These are phyloP conservation scores for Phoenicopterus ruber DNA, from an alignment of 2,113 vertebrate species.

Conservation along the genomic window DNA sequence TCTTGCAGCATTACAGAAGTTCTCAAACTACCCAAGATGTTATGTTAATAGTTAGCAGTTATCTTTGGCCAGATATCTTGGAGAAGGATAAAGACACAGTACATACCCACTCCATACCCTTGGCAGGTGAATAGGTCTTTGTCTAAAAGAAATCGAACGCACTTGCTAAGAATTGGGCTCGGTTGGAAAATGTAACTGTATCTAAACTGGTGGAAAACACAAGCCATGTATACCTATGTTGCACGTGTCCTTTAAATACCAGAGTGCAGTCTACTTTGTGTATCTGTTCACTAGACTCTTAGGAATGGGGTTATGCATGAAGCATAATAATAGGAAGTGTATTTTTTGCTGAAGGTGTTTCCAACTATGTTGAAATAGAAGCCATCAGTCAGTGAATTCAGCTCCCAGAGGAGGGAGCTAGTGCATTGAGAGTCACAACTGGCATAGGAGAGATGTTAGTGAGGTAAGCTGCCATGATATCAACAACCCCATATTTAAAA, in stretches of 20 bases:
- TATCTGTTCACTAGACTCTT: background rate
- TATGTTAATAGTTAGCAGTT: constrained; percentile 16
- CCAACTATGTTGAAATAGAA: background rate
- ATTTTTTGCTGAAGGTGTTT: background rate
- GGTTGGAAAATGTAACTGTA: background rate
- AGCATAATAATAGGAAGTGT: background rate
- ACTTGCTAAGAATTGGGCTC: background rate
- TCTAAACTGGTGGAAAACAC: background rate
- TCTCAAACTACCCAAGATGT: background rate
- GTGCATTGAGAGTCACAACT: background rate
- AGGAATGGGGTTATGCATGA: background rate
- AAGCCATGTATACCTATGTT: rapidly evolving
- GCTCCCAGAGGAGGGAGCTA: background rate
- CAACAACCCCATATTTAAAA: background rate
- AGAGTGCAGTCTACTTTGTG: background rate
- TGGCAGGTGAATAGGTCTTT: background rate
- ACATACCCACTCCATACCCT: background rate
- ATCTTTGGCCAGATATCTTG: background rate
- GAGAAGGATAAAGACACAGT: background rate
- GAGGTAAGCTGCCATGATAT: background rate
- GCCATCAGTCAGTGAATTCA: background rate
- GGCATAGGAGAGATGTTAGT: background rate
- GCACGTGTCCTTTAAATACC: background rate
- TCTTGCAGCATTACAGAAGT: constrained; percentile 53
- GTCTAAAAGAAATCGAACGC: background rate